Percentiles rank a stretch among this genome's conserved stretches.
phyloP scores from a whole-genome alignment of 1,140 invertebrate genomes.

The Macrobrachium nipponense region DNA sequence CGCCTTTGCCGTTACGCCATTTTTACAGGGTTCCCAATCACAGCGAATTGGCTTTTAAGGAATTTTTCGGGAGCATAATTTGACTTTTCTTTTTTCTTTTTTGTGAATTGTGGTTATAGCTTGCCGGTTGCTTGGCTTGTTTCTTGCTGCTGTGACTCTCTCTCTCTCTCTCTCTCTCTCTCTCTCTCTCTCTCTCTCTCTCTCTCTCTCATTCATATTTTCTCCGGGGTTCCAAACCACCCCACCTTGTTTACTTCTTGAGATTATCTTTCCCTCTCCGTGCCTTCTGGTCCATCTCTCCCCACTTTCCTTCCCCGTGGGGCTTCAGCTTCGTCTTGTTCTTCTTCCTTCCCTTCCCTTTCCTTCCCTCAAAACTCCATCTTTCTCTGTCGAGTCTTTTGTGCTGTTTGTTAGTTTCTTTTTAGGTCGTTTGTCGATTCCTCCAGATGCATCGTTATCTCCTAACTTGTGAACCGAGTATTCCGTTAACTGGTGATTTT shows the following conservation, averaged over 20 bases:
- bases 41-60: no score
- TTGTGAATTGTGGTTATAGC: not conserved
- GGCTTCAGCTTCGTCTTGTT: not conserved
- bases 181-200: slow-evolving; percentile 28
- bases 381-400: not conserved
- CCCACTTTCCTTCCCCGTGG: not conserved
- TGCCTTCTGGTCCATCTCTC: not conserved
- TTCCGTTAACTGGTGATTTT: no score
- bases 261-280: not conserved
- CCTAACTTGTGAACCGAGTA: no score
- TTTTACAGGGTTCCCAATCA: no score
- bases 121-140: no score
- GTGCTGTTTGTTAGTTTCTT: not conserved
- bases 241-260: not conserved
- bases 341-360: not conserved
- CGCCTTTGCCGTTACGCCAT: no score
- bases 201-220: slow-evolving; percentile 6
- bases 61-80: no score
- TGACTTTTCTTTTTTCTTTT: not conserved
- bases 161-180: not conserved
- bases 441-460: no score
- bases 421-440: not conserved
- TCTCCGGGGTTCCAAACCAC: not conserved
- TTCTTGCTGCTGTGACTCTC: not conserved
- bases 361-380: not conserved